Percentiles rank a stretch among this genome's conserved stretches.
phyloP scores from a whole-genome alignment of 2,113 vertebrate genomes.

The Cephalopholis sonnerati region DNA sequence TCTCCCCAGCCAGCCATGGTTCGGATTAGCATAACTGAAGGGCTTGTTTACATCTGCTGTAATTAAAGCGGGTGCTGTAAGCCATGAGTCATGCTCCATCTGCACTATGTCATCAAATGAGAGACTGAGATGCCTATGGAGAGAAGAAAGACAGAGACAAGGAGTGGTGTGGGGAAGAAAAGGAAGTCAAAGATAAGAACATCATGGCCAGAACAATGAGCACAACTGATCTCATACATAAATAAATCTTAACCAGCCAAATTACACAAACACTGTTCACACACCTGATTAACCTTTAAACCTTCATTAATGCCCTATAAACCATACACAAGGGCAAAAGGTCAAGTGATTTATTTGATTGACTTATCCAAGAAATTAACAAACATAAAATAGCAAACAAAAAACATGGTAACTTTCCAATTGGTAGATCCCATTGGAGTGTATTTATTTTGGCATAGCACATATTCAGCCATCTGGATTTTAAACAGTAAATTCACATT shows the following conservation, averaged over 20 bases:
- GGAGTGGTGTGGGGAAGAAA: neutral
- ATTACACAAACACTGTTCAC: neutral
- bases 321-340: neutral
- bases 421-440: neutral
- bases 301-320: neutral
- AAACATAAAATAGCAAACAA: neutral
- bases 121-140: constrained; percentile 40
- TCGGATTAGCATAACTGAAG: constrained; percentile 76
- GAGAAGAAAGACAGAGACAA: constrained; percentile 15
- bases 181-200: neutral
- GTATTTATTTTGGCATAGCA: neutral
- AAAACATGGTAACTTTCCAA: neutral
- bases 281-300: neutral
- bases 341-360: neutral
- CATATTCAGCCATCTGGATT: neutral
- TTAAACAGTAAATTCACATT: neutral
- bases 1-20: constrained; percentile 66
- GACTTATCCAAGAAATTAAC: neutral
- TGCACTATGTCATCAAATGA: constrained; percentile 63
- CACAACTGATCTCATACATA: neutral
- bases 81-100: constrained; percentile 78
- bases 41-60: constrained; percentile 78
- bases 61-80: constrained; percentile 70
- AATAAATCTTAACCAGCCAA: neutral
- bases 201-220: constrained; percentile 44